These are phyloP conservation scores for Cheilosia vulpina DNA, from an alignment of 2,888 invertebrate species.

Conservation along the genomic window DNA sequence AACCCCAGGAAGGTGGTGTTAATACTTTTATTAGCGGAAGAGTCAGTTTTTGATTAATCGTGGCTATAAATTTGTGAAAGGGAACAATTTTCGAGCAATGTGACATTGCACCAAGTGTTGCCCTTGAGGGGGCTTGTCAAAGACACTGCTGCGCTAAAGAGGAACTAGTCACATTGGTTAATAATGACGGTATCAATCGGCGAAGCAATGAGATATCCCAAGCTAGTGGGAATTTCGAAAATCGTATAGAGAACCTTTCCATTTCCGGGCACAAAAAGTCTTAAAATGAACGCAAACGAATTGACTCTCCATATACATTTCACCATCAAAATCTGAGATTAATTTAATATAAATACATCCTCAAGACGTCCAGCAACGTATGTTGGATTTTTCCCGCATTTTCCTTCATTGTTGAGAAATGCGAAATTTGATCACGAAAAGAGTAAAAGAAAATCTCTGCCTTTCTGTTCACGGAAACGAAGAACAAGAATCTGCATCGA, in stretches of 20 bases:
- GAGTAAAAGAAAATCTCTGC: slow-evolving; percentile 27
- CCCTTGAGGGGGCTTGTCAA: too few species aligned
- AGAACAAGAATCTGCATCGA: slow-evolving; percentile 39
- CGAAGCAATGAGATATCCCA: too few species aligned
- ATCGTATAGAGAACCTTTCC: too few species aligned
- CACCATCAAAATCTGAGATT: slow-evolving; percentile 12
- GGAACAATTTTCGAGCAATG: neutral
- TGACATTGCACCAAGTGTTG: too few species aligned
- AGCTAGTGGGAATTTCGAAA: too few species aligned
- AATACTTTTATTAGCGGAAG: neutral
- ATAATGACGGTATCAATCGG: too few species aligned
- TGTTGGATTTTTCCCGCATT: slow-evolving; percentile 43
- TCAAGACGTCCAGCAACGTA: neutral
- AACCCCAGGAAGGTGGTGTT: neutral
- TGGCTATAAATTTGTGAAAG: neutral
- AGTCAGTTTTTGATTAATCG: neutral
- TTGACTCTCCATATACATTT: neutral
- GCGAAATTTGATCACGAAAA: slow-evolving; percentile 47
- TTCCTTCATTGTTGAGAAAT: slow-evolving; percentile 43
- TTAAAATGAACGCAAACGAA: neutral
- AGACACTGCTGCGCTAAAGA: too few species aligned
- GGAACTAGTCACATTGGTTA: too few species aligned
- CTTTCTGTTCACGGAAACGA: slow-evolving; percentile 32
- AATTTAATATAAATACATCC: slow-evolving; percentile 33
- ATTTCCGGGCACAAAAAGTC: too few species aligned